Conservation (phyloP, 2,113 vertebrate species). For the Muscicapa adusta region DNA sequence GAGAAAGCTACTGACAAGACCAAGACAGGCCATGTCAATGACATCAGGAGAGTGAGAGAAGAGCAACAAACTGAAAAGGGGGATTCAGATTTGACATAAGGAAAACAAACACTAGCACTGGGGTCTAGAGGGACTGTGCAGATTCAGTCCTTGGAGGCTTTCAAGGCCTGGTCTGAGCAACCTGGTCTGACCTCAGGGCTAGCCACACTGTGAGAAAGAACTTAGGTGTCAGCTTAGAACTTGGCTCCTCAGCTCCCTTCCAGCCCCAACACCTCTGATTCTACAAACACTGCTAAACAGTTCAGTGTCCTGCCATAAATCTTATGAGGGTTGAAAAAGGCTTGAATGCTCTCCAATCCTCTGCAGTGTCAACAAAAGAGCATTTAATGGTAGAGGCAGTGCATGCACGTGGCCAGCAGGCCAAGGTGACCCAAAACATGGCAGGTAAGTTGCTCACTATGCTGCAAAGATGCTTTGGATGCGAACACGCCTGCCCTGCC, state of each 20-base stretch:
- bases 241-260: neutral
- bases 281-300: neutral
- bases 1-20: neutral
- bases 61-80: neutral
- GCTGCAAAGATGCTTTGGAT: neutral
- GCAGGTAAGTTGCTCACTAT: accelerated
- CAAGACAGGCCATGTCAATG: accelerated
- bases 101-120: neutral
- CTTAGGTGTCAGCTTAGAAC: neutral
- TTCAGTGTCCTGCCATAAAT: too few species aligned
- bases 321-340: neutral
- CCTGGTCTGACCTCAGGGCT: neutral
- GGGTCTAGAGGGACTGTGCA: neutral
- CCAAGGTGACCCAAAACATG: neutral
- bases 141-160: neutral
- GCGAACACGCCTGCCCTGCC: accelerated
- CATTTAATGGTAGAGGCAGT: accelerated
- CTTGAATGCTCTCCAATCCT: accelerated
- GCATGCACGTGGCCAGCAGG: accelerated
- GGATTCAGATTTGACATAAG: neutral
- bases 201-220: neutral
- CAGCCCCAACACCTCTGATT: neutral
- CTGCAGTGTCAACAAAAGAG: accelerated
- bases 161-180: neutral
- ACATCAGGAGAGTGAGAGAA: neutral